Percentiles rank a stretch among this genome's conserved stretches.
phyloP scores from a whole-genome alignment of 1,140 invertebrate species.

The Amphibalanus amphitrite region DNA sequence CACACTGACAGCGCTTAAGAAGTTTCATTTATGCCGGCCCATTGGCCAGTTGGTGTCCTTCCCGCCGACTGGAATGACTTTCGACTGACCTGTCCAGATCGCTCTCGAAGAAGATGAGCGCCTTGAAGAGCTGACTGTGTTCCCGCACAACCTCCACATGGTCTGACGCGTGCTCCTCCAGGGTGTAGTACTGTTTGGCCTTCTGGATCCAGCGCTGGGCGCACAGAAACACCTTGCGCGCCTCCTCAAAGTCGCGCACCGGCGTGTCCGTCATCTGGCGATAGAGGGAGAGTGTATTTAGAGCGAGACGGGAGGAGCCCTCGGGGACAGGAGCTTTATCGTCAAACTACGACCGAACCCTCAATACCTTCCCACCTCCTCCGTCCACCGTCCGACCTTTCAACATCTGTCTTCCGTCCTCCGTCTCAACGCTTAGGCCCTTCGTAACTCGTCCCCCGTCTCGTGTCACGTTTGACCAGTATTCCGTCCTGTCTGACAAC shows the following conservation, averaged over 20 bases:
- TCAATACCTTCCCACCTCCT: no score
- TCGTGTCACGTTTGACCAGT: no score
- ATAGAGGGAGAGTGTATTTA: not conserved
- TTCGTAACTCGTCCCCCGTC: no score
- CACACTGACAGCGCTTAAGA: no score
- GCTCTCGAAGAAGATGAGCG: slow-evolving; percentile 68
- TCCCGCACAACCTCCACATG: slow-evolving; percentile 70
- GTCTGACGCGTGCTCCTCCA: slow-evolving; percentile 70
- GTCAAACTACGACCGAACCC: no score
- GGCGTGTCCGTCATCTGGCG: slow-evolving; percentile 9
- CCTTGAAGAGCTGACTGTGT: slow-evolving; percentile 58
- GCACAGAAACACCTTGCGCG: slow-evolving; percentile 54
- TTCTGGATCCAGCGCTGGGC: slow-evolving; percentile 56
- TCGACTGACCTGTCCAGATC: slow-evolving; percentile 40
- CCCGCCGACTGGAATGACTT: no score
- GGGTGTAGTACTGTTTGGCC: slow-evolving; percentile 64
- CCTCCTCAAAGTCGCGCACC: slow-evolving; percentile 46
- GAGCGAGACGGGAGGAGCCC: not conserved
- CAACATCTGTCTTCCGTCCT: no score
- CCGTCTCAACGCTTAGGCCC: no score
- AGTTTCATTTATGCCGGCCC: no score
- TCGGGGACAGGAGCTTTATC: not conserved
- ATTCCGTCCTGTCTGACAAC: no score
- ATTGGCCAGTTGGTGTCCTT: no score
- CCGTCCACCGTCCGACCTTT: no score